Evolutionary conservation across 2,797 vertebrate species (phyloP).

Genomic region (Rhyacichthys aspro): DNA sequence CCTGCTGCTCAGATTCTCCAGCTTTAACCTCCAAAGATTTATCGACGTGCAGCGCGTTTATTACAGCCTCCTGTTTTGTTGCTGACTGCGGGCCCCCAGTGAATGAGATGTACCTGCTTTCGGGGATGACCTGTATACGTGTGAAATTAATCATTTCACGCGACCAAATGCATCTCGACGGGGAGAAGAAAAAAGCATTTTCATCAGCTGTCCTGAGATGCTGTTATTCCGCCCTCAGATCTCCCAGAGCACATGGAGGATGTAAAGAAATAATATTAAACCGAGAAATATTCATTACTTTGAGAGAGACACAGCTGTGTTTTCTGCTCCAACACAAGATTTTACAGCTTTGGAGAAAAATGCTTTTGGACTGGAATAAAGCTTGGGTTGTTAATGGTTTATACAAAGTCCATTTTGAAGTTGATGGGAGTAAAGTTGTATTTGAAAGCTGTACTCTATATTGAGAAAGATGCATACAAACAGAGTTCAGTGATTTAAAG

Average conservation of each 20-base stretch:
- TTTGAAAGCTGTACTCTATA: no score
- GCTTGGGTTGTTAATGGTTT: no score
- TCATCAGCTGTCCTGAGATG: constrained; percentile 65
- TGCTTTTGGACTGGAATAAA: no score
- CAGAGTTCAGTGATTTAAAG: no score
- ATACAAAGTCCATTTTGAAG: no score
- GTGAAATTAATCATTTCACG: constrained; percentile 82
- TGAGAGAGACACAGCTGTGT: background rate
- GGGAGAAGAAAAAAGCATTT: constrained; percentile 66
- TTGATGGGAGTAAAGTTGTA: no score
- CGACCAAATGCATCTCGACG: constrained; percentile 69
- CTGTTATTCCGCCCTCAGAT: constrained; percentile 27
- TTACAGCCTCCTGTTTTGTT: constrained; percentile 78
- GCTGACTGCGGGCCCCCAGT: constrained; percentile 77
- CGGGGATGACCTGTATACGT: constrained; percentile 79
- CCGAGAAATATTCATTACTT: constrained; percentile 31
- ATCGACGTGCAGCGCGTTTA: constrained; percentile 72
- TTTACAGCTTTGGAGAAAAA: no score
- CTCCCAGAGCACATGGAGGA: constrained; percentile 32
- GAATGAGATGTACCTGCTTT: constrained; percentile 80
- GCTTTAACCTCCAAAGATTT: constrained; percentile 80
- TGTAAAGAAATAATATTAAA: constrained; percentile 27
- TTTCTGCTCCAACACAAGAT: no score
- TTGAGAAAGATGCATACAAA: no score
- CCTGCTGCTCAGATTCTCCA: constrained; percentile 69